Evolutionary conservation across 2,888 invertebrate genomes (phyloP).

Genomic region (Nomada lathburiana): DNA sequence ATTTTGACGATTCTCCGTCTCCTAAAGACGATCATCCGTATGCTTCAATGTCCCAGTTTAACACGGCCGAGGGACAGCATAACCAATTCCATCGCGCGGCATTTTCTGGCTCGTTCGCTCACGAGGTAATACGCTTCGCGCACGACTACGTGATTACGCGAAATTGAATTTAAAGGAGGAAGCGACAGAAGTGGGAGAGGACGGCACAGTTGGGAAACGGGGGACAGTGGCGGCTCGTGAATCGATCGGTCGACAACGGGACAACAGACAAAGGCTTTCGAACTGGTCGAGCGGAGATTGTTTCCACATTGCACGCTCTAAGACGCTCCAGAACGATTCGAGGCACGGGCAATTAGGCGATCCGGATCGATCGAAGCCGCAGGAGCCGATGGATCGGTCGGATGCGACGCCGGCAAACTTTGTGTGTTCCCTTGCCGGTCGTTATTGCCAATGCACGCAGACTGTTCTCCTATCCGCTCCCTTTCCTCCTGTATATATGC

Average conservation of each 20-base stretch:
- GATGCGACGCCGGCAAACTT: conserved; percentile 66
- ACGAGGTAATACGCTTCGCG: conserved; percentile 19
- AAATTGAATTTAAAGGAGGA: conserved; percentile 46
- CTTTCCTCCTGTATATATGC: conserved; percentile 13
- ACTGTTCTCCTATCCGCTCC: conserved; percentile 21
- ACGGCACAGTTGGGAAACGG: neutral
- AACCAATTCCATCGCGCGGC: neutral
- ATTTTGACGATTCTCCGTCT: neutral
- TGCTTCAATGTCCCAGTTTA: neutral
- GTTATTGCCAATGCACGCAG: conserved; percentile 51
- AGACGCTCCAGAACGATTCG: conserved; percentile 50
- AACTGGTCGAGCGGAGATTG: conserved; percentile 51
- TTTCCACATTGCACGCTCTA: conserved; percentile 46
- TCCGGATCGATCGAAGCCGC: conserved; percentile 50
- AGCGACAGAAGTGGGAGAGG: neutral
- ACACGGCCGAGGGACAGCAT: neutral
- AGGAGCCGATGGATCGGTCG: conserved; percentile 45
- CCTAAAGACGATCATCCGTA: no score
- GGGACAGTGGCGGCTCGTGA: neutral
- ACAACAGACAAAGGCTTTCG: conserved; percentile 42
- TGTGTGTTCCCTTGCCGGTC: conserved; percentile 41
- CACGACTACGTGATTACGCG: conserved; percentile 36
- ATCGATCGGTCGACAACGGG: conserved; percentile 41
- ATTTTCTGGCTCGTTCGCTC: conserved; percentile 1
- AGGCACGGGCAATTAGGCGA: conserved; percentile 67